These are phyloP conservation scores for Argya squamiceps DNA, from an alignment of 2,797 vertebrate genomes.

Conservation along the genomic window DNA sequence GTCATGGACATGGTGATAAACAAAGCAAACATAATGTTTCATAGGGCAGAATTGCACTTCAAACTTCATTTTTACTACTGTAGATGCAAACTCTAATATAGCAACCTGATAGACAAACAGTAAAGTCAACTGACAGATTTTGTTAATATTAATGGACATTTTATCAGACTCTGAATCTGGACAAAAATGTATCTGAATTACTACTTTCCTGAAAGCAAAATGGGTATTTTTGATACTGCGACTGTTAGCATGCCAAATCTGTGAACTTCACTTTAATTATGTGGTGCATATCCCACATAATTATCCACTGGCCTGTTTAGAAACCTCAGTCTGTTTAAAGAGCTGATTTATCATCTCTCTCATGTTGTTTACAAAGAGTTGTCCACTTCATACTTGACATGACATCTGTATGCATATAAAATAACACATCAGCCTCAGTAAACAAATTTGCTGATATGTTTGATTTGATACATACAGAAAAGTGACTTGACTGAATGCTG, in stretches of 20 bases:
- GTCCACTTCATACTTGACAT: not conserved
- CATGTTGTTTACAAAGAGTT: not conserved
- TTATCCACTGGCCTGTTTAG: not conserved
- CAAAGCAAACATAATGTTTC: not conserved
- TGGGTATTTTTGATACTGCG: not conserved
- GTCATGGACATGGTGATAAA: not conserved
- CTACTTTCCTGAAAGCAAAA: not conserved
- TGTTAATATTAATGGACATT: not conserved
- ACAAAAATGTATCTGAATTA: not conserved
- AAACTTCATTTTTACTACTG: not conserved
- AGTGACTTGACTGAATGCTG: not conserved
- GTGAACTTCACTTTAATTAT: not conserved
- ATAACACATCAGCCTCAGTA: not conserved
- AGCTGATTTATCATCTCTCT: not conserved
- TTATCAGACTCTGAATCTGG: not conserved
- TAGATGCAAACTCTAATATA: not conserved
- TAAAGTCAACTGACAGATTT: not conserved
- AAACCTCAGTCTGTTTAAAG: not conserved
- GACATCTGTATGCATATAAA: not conserved
- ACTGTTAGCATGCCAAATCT: not conserved
- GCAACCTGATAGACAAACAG: not conserved
- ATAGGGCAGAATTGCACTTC: not conserved
- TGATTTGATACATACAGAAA: not conserved
- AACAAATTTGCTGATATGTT: not conserved
- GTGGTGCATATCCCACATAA: not conserved